These are phyloP conservation scores for Pseudanteris insignis DNA, from an alignment of 2,888 invertebrate species.

Conservation along the genomic window DNA sequence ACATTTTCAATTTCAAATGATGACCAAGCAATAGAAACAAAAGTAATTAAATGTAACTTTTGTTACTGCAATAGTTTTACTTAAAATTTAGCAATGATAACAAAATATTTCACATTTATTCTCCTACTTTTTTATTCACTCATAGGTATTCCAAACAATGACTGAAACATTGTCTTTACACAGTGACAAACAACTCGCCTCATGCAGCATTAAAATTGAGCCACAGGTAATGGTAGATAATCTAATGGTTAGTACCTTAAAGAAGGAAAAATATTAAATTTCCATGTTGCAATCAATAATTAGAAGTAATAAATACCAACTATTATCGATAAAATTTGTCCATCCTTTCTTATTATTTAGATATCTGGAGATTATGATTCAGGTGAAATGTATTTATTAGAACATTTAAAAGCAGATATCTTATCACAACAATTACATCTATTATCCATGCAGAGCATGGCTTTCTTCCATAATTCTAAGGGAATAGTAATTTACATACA, in stretches of 20 bases:
- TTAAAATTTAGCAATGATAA: too few species aligned
- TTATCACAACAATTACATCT: not conserved
- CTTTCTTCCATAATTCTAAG: slow-evolving; percentile 1
- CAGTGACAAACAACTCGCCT: slow-evolving; percentile 2
- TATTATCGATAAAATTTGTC: too few species aligned
- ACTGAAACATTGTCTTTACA: not conserved
- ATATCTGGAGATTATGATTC: too few species aligned
- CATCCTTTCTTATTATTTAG: too few species aligned
- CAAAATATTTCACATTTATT: too few species aligned
- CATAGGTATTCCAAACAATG: too few species aligned
- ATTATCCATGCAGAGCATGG: not conserved
- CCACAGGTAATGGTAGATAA: too few species aligned
- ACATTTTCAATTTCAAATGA: slow-evolving; percentile 1
- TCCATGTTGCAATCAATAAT: not conserved
- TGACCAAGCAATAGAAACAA: not conserved
- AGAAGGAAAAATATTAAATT: slow-evolving; percentile 1
- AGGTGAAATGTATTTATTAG: not conserved
- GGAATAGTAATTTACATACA: not conserved
- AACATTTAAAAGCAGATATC: slow-evolving; percentile 1
- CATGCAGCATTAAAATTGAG: not conserved
- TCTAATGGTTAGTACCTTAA: too few species aligned
- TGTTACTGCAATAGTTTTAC: too few species aligned
- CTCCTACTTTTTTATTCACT: too few species aligned
- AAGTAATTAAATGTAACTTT: too few species aligned
- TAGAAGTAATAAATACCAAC: not conserved